Base-by-base conservation (phyloP, 2,113 vertebrate genomes). In the Gambusia affinis region DNA sequence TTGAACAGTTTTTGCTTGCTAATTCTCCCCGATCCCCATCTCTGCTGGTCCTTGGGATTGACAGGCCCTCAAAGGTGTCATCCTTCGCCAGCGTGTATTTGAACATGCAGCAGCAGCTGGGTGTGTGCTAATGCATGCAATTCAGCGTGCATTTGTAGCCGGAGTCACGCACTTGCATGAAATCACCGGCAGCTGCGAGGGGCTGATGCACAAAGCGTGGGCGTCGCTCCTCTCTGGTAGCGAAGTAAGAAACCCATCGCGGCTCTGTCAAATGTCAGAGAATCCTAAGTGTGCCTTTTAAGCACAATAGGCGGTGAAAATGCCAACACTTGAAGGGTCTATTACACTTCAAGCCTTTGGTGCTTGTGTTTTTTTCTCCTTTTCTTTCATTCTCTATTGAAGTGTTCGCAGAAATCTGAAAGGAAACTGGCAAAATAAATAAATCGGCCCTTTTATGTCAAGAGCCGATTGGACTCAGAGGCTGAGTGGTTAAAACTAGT, bases 251-350 rank as follows among this genome's bases (percentile, higher is more conserved):
- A 89, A 88, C 80, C 79, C 86, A 85, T 78, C 60, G 72, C 57
- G 22, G 86, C 89, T 88, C 87, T 80, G 82, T 92, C 85, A 93
- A 93, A 93, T 93, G 89, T 88, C 91, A 92, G 82, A 72, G 80
- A 76, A 79, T 88, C 90, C 89, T 88, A 93, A 93, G 91, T 89
- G 85, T 87, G 87, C 75, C 88, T 92, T 92, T 89, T 91, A 92
- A 91, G 84, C 85, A 90, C 91, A 93, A 92, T 90, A 88, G 89
- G 86, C 73, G 70, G 79, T 81, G 85, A 83, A 93, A 93, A 94
- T 94, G 93, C 93, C 92, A 93, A 82, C 84, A 81, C 85, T 91
- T 92, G 91, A 91, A 90, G 89, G 88, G 84, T 90, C 86, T 85
- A 90, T 93, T 90, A 89, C 85, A 81, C 87, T 88, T 87, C 65